A percentile compares a stretch with the other conserved stretches of the same genome.
phyloP scores from a whole-genome alignment of 2,888 invertebrate species.

The Enchytraeus crypticus region DNA sequence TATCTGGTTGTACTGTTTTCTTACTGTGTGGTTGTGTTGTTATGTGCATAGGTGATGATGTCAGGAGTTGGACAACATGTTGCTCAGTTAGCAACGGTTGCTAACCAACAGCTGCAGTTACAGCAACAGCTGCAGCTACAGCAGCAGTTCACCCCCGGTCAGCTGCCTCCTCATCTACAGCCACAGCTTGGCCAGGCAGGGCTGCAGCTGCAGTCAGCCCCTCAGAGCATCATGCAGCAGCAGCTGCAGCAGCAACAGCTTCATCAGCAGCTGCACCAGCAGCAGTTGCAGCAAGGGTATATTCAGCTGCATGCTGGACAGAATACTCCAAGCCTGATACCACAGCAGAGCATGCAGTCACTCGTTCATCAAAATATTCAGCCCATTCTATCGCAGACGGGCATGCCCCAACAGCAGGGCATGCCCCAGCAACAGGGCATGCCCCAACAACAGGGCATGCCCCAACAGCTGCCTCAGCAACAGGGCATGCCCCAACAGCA shows the following conservation, averaged over 20 bases:
- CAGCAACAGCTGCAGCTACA: neutral
- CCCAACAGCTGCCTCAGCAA: neutral
- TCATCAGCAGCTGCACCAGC: conserved; percentile 9
- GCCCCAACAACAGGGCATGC: neutral
- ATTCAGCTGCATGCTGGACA: too few relatives aligned
- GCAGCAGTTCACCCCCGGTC: neutral
- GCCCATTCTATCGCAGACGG: neutral
- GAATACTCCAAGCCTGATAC: too few relatives aligned
- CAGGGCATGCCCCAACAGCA: neutral
- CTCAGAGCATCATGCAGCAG: neutral
- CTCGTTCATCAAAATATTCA: too few relatives aligned
- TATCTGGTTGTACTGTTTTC: too few relatives aligned
- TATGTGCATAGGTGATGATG: too few relatives aligned
- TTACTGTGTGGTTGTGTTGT: too few relatives aligned
- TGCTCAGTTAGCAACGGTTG: neutral
- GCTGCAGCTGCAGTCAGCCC: neutral
- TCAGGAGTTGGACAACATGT: too few relatives aligned
- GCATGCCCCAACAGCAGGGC: neutral
- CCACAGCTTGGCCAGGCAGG: neutral
- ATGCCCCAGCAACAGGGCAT: neutral
- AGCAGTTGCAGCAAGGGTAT: neutral
- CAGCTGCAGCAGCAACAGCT: conserved; percentile 1
- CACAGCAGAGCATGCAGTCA: neutral
- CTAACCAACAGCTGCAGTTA: neutral
- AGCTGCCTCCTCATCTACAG: conserved; percentile 7